A percentile compares a stretch with the other conserved stretches of the same genome.
Evolutionary conservation across 2,113 vertebrate species (phyloP).

Genomic region (Castor canadensis): DNA sequence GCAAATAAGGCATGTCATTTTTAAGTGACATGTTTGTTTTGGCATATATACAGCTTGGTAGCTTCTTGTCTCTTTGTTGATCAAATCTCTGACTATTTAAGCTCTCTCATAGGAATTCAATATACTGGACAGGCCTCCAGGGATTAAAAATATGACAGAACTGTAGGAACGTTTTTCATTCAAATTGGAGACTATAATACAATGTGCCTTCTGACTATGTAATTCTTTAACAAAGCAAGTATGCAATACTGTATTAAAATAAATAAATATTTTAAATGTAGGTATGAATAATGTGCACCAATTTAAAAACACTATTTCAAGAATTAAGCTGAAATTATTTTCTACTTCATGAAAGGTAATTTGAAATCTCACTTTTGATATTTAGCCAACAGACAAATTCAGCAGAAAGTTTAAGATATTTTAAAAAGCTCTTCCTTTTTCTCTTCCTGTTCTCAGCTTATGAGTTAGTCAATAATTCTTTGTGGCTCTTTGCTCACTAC

Average conservation of each 20-base stretch:
- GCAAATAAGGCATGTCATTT: slow-evolving; percentile 44
- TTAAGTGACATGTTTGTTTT: slow-evolving; percentile 61
- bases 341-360: slow-evolving; percentile 53
- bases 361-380: slow-evolving; percentile 38
- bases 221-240: slow-evolving; percentile 45
- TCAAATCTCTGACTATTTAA: slow-evolving; percentile 75
- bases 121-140: slow-evolving; percentile 49
- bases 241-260: slow-evolving; percentile 2
- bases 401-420: slow-evolving; percentile 44
- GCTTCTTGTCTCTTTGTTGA: slow-evolving; percentile 78
- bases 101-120: slow-evolving; percentile 68
- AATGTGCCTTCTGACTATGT: slow-evolving; percentile 38
- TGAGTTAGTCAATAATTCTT: neutral
- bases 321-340: slow-evolving; percentile 43
- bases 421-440: slow-evolving; percentile 30
- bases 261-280: neutral
- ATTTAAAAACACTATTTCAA: slow-evolving; percentile 25
- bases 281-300: too few relatives aligned
- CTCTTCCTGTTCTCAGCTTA: neutral
- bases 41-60: slow-evolving; percentile 61
- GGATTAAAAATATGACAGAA: slow-evolving; percentile 72
- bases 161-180: slow-evolving; percentile 68
- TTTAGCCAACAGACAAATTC: slow-evolving; percentile 29
- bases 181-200: slow-evolving; percentile 47
- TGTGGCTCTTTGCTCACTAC: slow-evolving; percentile 20